Conservation (phyloP, 2,797 vertebrate genomes). For the Mormyrops attenuatus region DNA sequence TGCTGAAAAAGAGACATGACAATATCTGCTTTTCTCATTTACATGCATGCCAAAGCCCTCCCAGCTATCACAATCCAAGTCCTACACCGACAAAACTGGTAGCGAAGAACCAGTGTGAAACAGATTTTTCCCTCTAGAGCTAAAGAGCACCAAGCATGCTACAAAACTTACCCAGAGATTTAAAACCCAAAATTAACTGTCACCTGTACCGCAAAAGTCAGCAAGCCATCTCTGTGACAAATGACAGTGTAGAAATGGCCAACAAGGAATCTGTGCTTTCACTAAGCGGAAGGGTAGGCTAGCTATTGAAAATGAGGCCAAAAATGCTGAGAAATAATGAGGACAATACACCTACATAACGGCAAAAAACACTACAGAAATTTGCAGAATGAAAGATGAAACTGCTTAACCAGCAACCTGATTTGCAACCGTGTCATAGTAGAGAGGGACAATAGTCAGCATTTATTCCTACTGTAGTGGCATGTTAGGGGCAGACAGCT, state of each 20-base stretch:
- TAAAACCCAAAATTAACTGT: neutral
- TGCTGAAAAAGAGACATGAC: slow-evolving; percentile 22
- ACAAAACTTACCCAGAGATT: neutral
- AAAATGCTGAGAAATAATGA: neutral
- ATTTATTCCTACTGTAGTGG: neutral
- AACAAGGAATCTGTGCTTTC: neutral
- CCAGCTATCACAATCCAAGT: slow-evolving; percentile 31
- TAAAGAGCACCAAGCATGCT: neutral
- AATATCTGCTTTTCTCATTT: slow-evolving; percentile 51
- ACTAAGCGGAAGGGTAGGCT: neutral
- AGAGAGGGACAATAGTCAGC: neutral
- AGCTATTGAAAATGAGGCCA: neutral
- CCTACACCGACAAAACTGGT: slow-evolving; percentile 28
- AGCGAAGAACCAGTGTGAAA: neutral
- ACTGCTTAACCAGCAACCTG: neutral
- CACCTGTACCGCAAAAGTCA: neutral
- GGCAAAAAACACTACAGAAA: neutral
- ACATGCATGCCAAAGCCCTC: neutral
- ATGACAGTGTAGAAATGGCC: neutral
- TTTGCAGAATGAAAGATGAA: neutral
- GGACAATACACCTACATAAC: neutral
- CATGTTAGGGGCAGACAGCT: neutral
- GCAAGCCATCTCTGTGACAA: neutral
- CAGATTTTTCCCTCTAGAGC: neutral
- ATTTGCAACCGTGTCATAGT: neutral